phyloP scores from a whole-genome alignment of 2,113 vertebrate genomes.

The Mirza zaza region DNA sequence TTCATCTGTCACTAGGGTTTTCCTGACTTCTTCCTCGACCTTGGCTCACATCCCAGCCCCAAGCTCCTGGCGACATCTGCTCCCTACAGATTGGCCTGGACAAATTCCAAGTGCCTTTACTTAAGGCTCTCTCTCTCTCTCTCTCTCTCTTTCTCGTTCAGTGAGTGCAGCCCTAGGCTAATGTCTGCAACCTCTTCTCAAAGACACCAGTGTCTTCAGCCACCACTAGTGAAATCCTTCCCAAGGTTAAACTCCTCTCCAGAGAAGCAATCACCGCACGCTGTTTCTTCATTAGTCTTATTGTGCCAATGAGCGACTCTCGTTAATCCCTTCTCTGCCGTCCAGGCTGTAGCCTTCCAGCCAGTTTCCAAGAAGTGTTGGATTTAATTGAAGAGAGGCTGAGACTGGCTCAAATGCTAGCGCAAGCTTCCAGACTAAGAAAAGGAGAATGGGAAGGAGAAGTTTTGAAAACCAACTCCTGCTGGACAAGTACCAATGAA shows the following conservation, averaged over 20 bases:
- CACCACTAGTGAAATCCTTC: conserved; percentile 2
- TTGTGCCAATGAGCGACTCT: accelerated
- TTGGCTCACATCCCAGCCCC: conserved; percentile 54
- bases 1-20: conserved; percentile 16
- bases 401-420: conserved; percentile 13
- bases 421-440: not conserved
- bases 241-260: conserved; percentile 67
- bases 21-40: conserved; percentile 46
- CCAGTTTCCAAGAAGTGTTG: conserved; percentile 30
- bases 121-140: conserved; percentile 1
- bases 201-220: not conserved
- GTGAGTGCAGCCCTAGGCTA: not conserved
- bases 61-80: conserved; percentile 55
- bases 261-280: not conserved
- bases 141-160: not conserved
- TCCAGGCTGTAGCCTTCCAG: conserved; percentile 57
- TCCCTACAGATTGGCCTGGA: conserved; percentile 48
- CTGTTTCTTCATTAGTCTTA: conserved; percentile 60
- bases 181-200: not conserved
- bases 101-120: conserved; percentile 46
- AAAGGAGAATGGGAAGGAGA: not conserved
- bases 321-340: conserved; percentile 42
- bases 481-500: conserved; percentile 4
- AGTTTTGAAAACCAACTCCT: conserved; percentile 42
- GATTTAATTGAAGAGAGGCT: conserved; percentile 53